These are phyloP conservation scores for Strigamia crassipes DNA, from an alignment of 2,888 invertebrate species.

Conservation along the genomic window DNA sequence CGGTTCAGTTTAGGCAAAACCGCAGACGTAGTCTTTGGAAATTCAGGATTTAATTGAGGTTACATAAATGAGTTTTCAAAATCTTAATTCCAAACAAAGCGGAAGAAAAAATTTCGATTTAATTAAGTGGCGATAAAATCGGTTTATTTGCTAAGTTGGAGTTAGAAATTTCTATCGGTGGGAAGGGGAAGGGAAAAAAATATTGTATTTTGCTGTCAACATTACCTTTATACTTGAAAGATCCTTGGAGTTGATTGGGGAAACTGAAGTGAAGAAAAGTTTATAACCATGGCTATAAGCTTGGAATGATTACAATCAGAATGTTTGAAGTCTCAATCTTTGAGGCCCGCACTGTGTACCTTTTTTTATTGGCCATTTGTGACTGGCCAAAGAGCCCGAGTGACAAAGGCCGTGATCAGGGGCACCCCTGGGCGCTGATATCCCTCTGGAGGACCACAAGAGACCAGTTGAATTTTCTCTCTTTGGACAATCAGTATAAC, in stretches of 20 bases:
- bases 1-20: too few relatives aligned
- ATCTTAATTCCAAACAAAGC: too few relatives aligned
- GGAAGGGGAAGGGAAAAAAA: not conserved
- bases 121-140: not conserved
- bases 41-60: too few relatives aligned
- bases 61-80: too few relatives aligned
- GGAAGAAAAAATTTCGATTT: not conserved
- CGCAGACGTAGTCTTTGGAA: too few relatives aligned
- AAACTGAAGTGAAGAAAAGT: conserved; percentile 10
- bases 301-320: conserved; percentile 10
- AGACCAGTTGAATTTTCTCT: conserved; percentile 10
- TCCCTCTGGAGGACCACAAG: conserved; percentile 4
- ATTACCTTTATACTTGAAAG: not conserved
- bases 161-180: not conserved
- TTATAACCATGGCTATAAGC: not conserved
- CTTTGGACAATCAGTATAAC: conserved; percentile 10
- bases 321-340: conserved; percentile 10
- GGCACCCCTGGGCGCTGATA: conserved; percentile 10
- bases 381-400: conserved; percentile 8
- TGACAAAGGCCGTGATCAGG: conserved; percentile 10
- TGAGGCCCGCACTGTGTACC: conserved; percentile 10
- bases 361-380: conserved; percentile 10
- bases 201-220: conserved; percentile 10
- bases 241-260: not conserved
- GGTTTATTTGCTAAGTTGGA: not conserved